These are phyloP conservation scores for Ptychadena robeensis DNA, from an alignment of 2,797 vertebrate species.

Conservation along the genomic window DNA sequence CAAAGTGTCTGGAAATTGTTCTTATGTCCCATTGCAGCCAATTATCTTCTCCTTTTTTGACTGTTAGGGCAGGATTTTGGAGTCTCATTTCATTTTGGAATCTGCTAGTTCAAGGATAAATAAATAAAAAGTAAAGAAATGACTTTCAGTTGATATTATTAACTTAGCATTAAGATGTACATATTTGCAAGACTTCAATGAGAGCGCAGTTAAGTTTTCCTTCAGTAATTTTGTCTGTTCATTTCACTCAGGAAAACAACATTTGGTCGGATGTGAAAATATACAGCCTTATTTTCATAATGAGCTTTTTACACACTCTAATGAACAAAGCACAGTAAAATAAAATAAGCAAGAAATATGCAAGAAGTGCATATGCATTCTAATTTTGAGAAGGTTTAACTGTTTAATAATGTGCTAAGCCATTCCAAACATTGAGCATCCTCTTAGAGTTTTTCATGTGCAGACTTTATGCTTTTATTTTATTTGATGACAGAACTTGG, in stretches of 20 bases:
- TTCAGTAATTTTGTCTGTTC: slow-evolving; percentile 9
- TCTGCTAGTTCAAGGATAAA: neutral
- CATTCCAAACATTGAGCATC: too few relatives aligned
- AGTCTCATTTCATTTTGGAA: neutral
- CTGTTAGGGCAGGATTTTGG: neutral
- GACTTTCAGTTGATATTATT: slow-evolving; percentile 5
- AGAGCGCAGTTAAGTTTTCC: neutral
- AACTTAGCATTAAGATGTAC: neutral
- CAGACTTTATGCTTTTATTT: too few relatives aligned
- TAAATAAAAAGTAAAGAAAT: neutral
- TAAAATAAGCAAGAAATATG: neutral
- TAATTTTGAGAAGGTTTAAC: neutral
- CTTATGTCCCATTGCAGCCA: neutral
- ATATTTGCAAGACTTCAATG: neutral
- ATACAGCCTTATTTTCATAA: neutral
- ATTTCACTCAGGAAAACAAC: slow-evolving; percentile 13
- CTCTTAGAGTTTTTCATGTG: too few relatives aligned
- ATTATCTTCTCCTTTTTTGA: neutral
- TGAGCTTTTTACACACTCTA: slow-evolving; percentile 3
- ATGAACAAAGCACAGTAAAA: slow-evolving; percentile 5
- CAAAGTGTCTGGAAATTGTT: too few relatives aligned
- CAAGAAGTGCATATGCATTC: neutral
- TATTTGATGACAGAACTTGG: too few relatives aligned
- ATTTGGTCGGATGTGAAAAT: slow-evolving; percentile 6
- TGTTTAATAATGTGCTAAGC: neutral